phyloP scores from a whole-genome alignment of 2,888 invertebrate genomes.

The Drosophila mimica region DNA sequence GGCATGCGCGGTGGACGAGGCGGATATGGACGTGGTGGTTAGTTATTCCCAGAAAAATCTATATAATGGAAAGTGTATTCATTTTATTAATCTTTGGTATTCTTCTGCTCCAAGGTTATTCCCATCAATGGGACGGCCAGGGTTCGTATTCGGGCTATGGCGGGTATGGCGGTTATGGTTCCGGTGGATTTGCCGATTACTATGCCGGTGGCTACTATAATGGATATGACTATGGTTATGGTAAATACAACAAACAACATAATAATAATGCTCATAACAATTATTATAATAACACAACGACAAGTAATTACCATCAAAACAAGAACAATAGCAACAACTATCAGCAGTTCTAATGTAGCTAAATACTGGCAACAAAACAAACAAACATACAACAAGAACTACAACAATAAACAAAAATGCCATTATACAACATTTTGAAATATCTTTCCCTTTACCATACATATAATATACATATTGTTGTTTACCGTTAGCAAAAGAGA shows the following conservation, averaged over 20 bases:
- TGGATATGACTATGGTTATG: slow-evolving; percentile 89
- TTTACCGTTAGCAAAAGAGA: slow-evolving; percentile 68
- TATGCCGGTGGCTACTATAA: slow-evolving; percentile 88
- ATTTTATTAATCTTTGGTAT: slow-evolving; percentile 19
- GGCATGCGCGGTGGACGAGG: slow-evolving; percentile 89
- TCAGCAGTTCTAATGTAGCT: slow-evolving; percentile 80
- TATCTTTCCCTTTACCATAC: slow-evolving; percentile 57
- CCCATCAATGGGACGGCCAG: slow-evolving; percentile 85
- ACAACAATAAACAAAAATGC: slow-evolving; percentile 54
- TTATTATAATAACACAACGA: slow-evolving; percentile 84
- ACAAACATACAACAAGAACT: slow-evolving; percentile 56
- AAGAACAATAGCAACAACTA: slow-evolving; percentile 84
- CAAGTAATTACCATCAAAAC: slow-evolving; percentile 83
- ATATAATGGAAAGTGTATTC: neutral
- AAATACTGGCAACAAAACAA: slow-evolving; percentile 42
- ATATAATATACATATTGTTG: slow-evolving; percentile 62
- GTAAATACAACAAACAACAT: slow-evolving; percentile 84
- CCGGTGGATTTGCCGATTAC: slow-evolving; percentile 90
- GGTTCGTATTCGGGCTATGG: slow-evolving; percentile 90
- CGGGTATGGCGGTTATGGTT: slow-evolving; percentile 88
- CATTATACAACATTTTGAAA: slow-evolving; percentile 46
- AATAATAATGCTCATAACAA: slow-evolving; percentile 83
- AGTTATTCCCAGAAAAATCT: slow-evolving; percentile 41
- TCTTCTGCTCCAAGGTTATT: slow-evolving; percentile 71
- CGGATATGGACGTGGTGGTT: slow-evolving; percentile 85